These are phyloP conservation scores for Dolichallabes microphthalmus DNA, from an alignment of 2,113 vertebrate species.

Conservation along the genomic window DNA sequence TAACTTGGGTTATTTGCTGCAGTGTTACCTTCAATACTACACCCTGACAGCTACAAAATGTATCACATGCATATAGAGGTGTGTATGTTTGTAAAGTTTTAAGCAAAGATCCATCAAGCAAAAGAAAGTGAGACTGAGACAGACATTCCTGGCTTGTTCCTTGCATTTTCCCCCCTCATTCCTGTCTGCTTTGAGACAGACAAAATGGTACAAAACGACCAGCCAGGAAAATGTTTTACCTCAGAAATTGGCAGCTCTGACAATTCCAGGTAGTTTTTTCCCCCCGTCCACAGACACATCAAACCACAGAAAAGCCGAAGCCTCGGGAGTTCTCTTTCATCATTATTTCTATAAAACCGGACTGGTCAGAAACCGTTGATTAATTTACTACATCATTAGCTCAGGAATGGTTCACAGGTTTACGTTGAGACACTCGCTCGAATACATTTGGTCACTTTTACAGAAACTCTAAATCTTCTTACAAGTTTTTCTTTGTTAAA, in stretches of 20 bases:
- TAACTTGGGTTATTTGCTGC: not conserved
- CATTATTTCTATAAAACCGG: not conserved
- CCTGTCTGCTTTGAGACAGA: conserved; percentile 27
- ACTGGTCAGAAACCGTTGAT: not conserved
- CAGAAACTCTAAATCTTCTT: too few species aligned
- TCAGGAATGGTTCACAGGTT: not conserved
- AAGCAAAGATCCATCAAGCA: conserved; percentile 15
- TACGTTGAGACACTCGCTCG: not conserved
- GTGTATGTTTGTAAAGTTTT: not conserved
- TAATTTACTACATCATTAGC: not conserved
- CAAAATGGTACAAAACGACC: conserved; percentile 11
- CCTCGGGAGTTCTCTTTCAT: not conserved
- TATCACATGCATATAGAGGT: not conserved
- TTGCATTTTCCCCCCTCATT: not conserved
- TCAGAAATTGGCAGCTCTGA: conserved; percentile 3
- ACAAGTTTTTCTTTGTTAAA: too few species aligned
- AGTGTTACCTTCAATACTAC: not conserved
- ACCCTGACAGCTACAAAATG: conserved; percentile 1
- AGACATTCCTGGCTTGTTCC: conserved; percentile 19
- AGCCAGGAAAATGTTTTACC: conserved; percentile 24
- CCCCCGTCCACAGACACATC: not conserved
- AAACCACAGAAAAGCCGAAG: not conserved
- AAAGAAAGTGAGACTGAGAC: not conserved
- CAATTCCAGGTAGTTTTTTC: not conserved
- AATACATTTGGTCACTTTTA: not conserved